Base-by-base conservation (phyloP, 2,113 vertebrate species). In the Excalfactoria chinensis region DNA sequence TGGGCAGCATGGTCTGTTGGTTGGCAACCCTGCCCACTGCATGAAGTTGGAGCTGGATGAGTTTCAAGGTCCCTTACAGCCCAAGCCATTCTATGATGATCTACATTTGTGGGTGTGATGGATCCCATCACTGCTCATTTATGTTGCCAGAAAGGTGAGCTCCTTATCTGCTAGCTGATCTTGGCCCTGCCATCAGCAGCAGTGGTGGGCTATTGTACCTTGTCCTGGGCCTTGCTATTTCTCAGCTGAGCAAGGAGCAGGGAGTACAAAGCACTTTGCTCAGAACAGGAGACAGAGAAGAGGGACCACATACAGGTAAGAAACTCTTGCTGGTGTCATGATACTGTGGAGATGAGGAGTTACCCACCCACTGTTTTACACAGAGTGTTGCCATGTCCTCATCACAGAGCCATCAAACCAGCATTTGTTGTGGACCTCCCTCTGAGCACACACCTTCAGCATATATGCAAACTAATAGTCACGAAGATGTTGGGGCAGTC, bases 201-300 rank as follows among this genome's bases (percentile, higher is more conserved):
- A 55, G 69, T 59, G 51, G 49, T 20, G 90, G 83, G 84, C 68
- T 86, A 20, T 81, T n/a, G 66, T 62, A 46, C 26, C 2, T 80
- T 71, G 66, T 90, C 64, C 49, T 85, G 0, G 0, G 55, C 20
- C 49, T 80, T 76, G 55, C 69, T 90, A 60, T 75, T 81, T 67
- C 74, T 60, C 43, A 0, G 1, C 30, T 4, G 3, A 26, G 11
- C 0, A 0, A 35, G 46, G 5, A 26, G 8, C 0, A 0, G n/a
- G 51, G 66, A 81, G 58, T 49, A 71, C 64, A 74, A 43, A 55
- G n/a, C 72, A 53, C 32, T 74, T 80, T 32, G 30, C 44, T 75
- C 68, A 59, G 46, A 53, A 37, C 7, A 48, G 30, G 23, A 55
- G 49, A 49, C 46, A 69, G 10, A 20, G 9, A 80, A 88, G 46